A percentile compares a stretch with the other conserved stretches of the same genome.
Conservation (phyloP, 1,140 invertebrate genomes). For the Ridgeia piscesae region DNA sequence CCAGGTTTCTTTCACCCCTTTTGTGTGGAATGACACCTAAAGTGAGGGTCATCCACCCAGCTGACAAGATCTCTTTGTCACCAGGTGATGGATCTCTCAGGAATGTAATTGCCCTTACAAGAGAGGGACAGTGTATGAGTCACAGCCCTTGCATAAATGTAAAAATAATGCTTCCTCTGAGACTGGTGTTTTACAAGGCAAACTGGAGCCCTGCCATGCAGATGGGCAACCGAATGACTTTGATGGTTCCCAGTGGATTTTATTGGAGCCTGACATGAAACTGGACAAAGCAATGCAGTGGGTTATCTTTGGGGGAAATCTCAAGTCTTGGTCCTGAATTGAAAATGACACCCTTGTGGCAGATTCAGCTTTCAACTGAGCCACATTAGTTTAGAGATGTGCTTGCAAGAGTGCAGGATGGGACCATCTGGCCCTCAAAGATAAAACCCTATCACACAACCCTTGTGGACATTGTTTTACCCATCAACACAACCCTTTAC, state of each 20-base stretch:
- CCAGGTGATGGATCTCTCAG: background rate
- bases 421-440: no score
- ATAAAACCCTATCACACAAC: no score
- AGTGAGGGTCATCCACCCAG: background rate
- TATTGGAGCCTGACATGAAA: background rate
- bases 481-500: no score
- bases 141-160: background rate
- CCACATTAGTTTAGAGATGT: no score
- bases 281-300: background rate
- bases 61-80: background rate
- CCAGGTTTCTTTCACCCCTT: background rate
- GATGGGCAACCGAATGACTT: background rate
- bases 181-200: background rate
- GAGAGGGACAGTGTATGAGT: background rate
- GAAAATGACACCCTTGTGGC: background rate
- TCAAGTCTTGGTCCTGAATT: background rate
- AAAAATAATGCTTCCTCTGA: background rate
- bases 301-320: background rate
- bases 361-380: background rate
- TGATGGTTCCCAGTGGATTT: background rate
- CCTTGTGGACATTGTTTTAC: no score
- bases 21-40: background rate
- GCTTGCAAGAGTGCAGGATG: no score
- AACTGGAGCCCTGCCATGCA: background rate
- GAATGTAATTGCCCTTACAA: background rate